Conservation (phyloP, 2,797 vertebrate species). For the Chrosomus eos region DNA sequence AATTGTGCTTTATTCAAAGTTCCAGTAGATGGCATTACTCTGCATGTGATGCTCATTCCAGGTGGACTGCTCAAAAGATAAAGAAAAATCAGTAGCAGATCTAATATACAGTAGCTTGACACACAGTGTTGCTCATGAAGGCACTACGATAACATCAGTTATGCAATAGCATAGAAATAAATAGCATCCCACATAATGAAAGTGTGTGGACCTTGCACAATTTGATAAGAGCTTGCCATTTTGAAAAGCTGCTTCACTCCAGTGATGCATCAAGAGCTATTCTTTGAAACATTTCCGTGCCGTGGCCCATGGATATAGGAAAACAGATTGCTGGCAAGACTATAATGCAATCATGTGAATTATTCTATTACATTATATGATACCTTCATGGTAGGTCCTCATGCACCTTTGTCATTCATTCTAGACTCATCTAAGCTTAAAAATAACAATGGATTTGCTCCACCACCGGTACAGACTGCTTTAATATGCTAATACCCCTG, state of each 20-base stretch:
- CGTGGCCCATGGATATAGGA: neutral
- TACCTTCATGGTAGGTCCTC: neutral
- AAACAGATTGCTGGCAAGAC: neutral
- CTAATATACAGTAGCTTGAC: neutral
- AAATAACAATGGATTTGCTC: slow-evolving; percentile 19
- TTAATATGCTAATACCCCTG: slow-evolving; percentile 19
- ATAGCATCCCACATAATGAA: neutral
- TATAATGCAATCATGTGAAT: neutral
- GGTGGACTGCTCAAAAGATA: too few species aligned
- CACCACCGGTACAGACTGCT: neutral
- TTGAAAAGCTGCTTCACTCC: neutral
- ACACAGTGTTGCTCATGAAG: neutral
- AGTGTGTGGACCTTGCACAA: neutral
- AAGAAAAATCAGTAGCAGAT: neutral
- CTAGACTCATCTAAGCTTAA: slow-evolving; percentile 13
- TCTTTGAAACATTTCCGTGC: neutral
- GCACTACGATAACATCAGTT: neutral
- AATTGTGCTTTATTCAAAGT: neutral
- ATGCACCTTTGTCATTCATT: neutral
- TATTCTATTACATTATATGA: neutral
- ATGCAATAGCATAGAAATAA: slow-evolving; percentile 22
- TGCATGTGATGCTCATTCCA: slow-evolving; percentile 16
- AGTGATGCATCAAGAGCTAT: neutral
- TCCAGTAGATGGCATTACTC: slow-evolving; percentile 55
- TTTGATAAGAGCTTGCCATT: neutral